A percentile compares a stretch with the other conserved stretches of the same genome.
Evolutionary conservation across 2,113 vertebrate genomes (phyloP).

Genomic region (Solea senegalensis): DNA sequence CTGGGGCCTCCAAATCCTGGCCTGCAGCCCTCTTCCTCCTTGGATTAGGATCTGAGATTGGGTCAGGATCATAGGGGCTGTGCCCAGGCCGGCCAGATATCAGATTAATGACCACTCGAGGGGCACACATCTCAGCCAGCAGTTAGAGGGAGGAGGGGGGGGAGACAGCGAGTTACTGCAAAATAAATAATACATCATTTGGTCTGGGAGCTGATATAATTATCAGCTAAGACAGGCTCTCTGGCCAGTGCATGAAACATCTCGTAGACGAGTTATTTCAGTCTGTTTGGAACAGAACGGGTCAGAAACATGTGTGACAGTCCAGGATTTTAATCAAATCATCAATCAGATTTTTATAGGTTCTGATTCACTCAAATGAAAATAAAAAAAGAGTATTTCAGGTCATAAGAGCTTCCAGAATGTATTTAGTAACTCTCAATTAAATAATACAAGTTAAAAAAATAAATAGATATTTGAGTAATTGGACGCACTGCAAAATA

Average conservation of each 20-base stretch:
- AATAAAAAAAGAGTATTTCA: not conserved
- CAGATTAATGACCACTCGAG: constrained; percentile 85
- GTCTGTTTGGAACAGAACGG: constrained; percentile 10
- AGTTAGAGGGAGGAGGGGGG: constrained; percentile 66
- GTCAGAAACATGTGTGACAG: not conserved
- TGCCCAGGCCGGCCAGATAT: constrained; percentile 79
- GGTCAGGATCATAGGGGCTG: constrained; percentile 81
- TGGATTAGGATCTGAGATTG: constrained; percentile 85
- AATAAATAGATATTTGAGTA: not conserved
- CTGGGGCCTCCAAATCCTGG: constrained; percentile 80
- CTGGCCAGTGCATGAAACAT: constrained; percentile 55
- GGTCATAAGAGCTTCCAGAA: not conserved
- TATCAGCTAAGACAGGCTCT: constrained; percentile 76
- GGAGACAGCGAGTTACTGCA: constrained; percentile 63
- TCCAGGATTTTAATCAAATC: not conserved
- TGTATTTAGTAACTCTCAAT: not conserved
- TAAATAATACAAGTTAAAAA: not conserved
- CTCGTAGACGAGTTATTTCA: constrained; percentile 44
- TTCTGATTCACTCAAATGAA: not conserved
- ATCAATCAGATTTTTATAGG: too few relatives aligned
- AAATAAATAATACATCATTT: constrained; percentile 85
- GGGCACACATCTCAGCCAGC: constrained; percentile 79
- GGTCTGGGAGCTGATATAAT: constrained; percentile 81
- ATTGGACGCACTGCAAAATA: not conserved
- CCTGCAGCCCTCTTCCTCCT: constrained; percentile 84